phyloP scores from a whole-genome alignment of 2,888 invertebrate genomes.

The Nemoura dubitans region DNA sequence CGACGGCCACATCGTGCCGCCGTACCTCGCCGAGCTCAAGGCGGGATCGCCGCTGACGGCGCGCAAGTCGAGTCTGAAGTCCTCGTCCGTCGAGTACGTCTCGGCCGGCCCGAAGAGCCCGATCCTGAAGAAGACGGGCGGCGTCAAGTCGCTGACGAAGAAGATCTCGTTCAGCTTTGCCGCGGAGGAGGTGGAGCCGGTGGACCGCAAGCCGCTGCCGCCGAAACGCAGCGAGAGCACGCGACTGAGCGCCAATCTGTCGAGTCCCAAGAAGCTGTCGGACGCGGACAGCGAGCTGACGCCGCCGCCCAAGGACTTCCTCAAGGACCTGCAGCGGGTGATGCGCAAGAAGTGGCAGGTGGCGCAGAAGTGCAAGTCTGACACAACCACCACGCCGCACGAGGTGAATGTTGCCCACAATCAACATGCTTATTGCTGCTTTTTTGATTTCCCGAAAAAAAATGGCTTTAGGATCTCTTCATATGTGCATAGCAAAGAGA shows the following conservation, averaged over 20 bases:
- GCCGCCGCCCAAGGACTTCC: constrained; percentile 77
- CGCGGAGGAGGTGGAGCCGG: constrained; percentile 58
- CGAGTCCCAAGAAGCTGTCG: constrained; percentile 56
- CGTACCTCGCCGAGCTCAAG: constrained; percentile 68
- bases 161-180: constrained; percentile 72
- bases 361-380: constrained; percentile 89
- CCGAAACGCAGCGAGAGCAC: constrained; percentile 81
- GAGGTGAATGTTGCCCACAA: too few species aligned
- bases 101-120: constrained; percentile 67
- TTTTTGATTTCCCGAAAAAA: too few species aligned
- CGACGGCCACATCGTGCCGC: constrained; percentile 57
- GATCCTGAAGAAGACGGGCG: constrained; percentile 63
- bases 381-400: constrained; percentile 76
- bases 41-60: constrained; percentile 57
- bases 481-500: too few species aligned
- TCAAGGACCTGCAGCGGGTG: constrained; percentile 88
- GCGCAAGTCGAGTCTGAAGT: constrained; percentile 46
- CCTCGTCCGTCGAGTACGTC: constrained; percentile 38
- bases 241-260: constrained; percentile 61
- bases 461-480: too few species aligned
- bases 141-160: constrained; percentile 62
- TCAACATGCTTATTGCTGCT: too few species aligned
- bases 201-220: constrained; percentile 73
- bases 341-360: constrained; percentile 87
- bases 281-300: constrained; percentile 56